phyloP scores from a whole-genome alignment of 2,888 invertebrate species.

The Monopis laevigella region DNA sequence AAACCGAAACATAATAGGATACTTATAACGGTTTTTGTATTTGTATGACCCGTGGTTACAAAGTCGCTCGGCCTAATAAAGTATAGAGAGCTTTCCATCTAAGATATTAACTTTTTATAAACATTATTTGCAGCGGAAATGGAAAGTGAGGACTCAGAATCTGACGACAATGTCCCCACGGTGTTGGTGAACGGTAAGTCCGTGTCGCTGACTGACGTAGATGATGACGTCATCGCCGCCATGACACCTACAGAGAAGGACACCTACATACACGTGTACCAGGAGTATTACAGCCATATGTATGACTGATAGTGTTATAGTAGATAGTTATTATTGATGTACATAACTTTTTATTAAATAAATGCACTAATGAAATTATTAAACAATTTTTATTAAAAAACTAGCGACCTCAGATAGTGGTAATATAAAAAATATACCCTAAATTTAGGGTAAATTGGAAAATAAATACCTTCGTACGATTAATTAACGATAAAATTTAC shows the following conservation, averaged over 20 bases:
- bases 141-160: constrained; percentile 80
- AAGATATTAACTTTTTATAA: background rate
- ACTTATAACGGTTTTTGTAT: no score
- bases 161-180: constrained; percentile 81
- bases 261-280: constrained; percentile 92
- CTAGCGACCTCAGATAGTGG: no score
- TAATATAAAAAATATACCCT: no score
- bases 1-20: no score
- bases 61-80: background rate
- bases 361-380: no score
- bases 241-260: constrained; percentile 95
- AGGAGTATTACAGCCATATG: constrained; percentile 92
- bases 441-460: no score
- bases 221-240: constrained; percentile 84
- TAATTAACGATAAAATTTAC: no score
- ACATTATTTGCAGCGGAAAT: constrained; percentile 65
- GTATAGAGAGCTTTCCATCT: background rate
- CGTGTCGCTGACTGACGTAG: constrained; percentile 84
- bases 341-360: no score
- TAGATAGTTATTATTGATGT: no score
- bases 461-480: no score
- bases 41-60: no score
- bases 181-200: constrained; percentile 83
- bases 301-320: constrained; percentile 66
- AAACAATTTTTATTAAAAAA: no score